Base-by-base conservation (phyloP, 92 coral and sea anemone species). In the Umimayanthus kanabou region DNA sequence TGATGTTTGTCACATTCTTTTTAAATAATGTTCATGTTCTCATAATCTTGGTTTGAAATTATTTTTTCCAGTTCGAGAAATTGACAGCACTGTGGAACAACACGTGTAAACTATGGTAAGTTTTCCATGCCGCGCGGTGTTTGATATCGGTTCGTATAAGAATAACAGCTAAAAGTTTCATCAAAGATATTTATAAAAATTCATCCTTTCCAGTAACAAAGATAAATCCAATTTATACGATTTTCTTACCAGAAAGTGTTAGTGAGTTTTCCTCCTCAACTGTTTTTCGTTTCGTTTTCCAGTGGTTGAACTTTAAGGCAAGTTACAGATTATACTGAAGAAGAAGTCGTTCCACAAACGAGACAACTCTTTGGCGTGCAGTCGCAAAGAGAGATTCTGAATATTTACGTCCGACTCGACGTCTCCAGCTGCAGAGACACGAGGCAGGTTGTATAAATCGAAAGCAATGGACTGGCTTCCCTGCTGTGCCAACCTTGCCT, bases 401-500 rank as follows among this genome's bases (percentile, higher is more conserved):
- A 23, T 81, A 67, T 39, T 14, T 13, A 71, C 77, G 14, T 82
- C 61, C 20, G 49, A 82, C 28, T 67, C 15, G 86, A 47, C 77
- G n/a, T 23, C 23, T 11, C 29, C 85, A 61, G 75, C 75, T 81
- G 74, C 75, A 22, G 13, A 37, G 39, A 5, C 43, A 13, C 77
- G 55, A 25, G 2, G 23, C 53, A n/a, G 30, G 2, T 80, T 80
- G 30, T 80, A 33, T 33, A 33, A 72, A 80, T 80, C 84, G 33
- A 15, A 80, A 47, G 55, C 58, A 39, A 4, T 16, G 53, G 28
- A 28, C 9, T 43, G 2, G 77, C 67, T 1, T 28, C 77, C 87
- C 79, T 30, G 87, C 87, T 71, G 78, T 9, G 87, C 2, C 55
- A 70, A 47, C 77, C 78, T 69, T 83, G 78, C n/a, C 87, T 26